These are phyloP conservation scores for Sesamia nonagrioides DNA, from an alignment of 1,140 invertebrate species.

Conservation along the genomic window DNA sequence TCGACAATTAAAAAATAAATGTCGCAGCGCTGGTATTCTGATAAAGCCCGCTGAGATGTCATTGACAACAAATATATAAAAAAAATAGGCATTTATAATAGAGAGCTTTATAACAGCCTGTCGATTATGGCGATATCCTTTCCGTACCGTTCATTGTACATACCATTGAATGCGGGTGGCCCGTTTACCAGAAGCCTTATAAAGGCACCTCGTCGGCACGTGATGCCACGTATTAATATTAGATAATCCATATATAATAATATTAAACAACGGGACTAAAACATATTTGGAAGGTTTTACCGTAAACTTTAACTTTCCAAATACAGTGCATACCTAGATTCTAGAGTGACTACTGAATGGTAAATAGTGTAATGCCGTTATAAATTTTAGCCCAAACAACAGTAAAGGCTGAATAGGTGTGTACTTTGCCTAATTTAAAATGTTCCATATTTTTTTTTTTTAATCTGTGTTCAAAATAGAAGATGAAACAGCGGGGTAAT, in stretches of 20 bases:
- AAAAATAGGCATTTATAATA: too few relatives aligned
- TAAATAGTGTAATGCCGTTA: not conserved
- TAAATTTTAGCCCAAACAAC: not conserved
- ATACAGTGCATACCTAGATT: not conserved
- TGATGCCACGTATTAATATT: constrained; percentile 7
- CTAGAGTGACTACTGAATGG: not conserved
- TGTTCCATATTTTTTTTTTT: too few relatives aligned
- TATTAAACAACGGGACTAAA: constrained; percentile 3
- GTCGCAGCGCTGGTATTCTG: too few relatives aligned
- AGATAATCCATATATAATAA: constrained; percentile 27
- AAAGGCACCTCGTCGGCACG: not conserved
- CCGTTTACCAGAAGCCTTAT: not conserved
- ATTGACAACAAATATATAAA: too few relatives aligned
- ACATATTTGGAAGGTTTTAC: constrained; percentile 28
- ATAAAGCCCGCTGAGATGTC: too few relatives aligned
- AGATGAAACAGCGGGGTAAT: too few relatives aligned
- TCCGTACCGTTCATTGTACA: not conserved
- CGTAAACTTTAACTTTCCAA: not conserved
- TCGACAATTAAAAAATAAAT: too few relatives aligned
- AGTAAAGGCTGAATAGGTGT: too few relatives aligned
- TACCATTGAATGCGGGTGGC: constrained; percentile 7
- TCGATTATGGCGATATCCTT: not conserved
- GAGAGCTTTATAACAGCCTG: not conserved
- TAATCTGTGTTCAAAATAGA: too few relatives aligned
- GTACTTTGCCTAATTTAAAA: too few relatives aligned